Percentiles rank a stretch among this genome's conserved stretches.
Evolutionary conservation across 2,113 vertebrate genomes (phyloP).

Genomic region (Phycodurus eques): DNA sequence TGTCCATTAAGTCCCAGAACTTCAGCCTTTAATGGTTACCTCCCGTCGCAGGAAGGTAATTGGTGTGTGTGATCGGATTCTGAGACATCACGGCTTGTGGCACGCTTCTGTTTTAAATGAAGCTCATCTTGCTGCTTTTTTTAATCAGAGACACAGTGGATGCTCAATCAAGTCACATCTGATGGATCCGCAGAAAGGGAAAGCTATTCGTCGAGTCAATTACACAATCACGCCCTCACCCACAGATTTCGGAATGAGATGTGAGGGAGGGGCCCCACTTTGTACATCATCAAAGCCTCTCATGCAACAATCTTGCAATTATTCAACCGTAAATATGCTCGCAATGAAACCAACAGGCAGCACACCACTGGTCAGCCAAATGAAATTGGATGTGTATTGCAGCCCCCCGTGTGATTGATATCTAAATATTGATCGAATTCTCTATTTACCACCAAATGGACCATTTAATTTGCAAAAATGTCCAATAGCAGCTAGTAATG

Average conservation of each 20-base stretch:
- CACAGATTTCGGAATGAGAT: conserved; percentile 56
- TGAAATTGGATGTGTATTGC: conserved; percentile 5
- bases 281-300: conserved; percentile 59
- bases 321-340: conserved; percentile 14
- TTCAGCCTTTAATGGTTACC: conserved; percentile 49
- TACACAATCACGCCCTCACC: conserved; percentile 68
- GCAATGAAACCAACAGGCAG: too few species aligned
- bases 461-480: conserved; percentile 30
- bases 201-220: conserved; percentile 75
- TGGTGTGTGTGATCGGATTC: conserved; percentile 65
- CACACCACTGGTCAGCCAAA: too few species aligned
- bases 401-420: conserved; percentile 28
- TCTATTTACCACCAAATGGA: conserved; percentile 8
- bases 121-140: conserved; percentile 58
- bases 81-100: conserved; percentile 51
- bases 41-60: conserved; percentile 52
- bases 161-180: conserved; percentile 71
- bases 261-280: conserved; percentile 54
- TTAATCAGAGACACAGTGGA: conserved; percentile 67
- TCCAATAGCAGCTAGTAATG: conserved; percentile 10
- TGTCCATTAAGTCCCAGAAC: conserved; percentile 28
- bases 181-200: conserved; percentile 70
- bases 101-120: conserved; percentile 67
- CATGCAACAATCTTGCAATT: conserved; percentile 44
- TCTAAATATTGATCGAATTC: conserved; percentile 49